Conservation (phyloP, 2,113 vertebrate genomes). For the Semnornis frantzii region DNA sequence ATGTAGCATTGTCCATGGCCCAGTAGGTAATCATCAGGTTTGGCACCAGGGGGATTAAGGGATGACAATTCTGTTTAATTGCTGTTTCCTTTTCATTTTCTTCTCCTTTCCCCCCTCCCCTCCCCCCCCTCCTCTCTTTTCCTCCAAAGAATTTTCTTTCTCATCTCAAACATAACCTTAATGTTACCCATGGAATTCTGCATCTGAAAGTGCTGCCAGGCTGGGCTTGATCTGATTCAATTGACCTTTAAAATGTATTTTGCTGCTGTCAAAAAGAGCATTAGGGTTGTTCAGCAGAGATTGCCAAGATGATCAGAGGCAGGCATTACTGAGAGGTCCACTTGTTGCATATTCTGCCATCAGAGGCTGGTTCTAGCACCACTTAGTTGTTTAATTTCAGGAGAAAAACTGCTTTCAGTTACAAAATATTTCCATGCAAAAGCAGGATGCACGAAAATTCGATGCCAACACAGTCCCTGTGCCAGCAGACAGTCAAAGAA, state of each 20-base stretch:
- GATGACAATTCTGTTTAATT: slow-evolving; percentile 64
- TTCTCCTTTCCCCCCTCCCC: slow-evolving; percentile 18
- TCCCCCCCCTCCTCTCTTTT: background rate
- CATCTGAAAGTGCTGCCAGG: slow-evolving; percentile 52
- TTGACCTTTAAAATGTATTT: slow-evolving; percentile 74
- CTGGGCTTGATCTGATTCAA: slow-evolving; percentile 54
- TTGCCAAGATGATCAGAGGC: slow-evolving; percentile 20
- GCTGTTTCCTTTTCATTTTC: slow-evolving; percentile 54
- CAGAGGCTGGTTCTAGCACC: background rate
- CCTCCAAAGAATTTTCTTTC: slow-evolving; percentile 41
- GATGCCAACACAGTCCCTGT: background rate
- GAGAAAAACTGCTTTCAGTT: slow-evolving; percentile 3
- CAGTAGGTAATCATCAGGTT: slow-evolving; percentile 54
- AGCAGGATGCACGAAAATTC: background rate
- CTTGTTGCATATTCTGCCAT: slow-evolving; percentile 46
- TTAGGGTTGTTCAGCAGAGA: background rate
- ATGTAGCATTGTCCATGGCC: slow-evolving; percentile 60
- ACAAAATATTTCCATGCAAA: background rate
- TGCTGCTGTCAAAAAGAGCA: slow-evolving; percentile 63
- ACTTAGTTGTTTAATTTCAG: background rate
- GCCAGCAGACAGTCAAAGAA: background rate
- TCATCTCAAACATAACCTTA: slow-evolving; percentile 36
- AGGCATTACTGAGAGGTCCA: slow-evolving; percentile 25
- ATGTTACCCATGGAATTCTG: slow-evolving; percentile 60
- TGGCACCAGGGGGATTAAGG: slow-evolving; percentile 23